phyloP scores from a whole-genome alignment of 2,888 invertebrate species.

The Tiliacea citrago region DNA sequence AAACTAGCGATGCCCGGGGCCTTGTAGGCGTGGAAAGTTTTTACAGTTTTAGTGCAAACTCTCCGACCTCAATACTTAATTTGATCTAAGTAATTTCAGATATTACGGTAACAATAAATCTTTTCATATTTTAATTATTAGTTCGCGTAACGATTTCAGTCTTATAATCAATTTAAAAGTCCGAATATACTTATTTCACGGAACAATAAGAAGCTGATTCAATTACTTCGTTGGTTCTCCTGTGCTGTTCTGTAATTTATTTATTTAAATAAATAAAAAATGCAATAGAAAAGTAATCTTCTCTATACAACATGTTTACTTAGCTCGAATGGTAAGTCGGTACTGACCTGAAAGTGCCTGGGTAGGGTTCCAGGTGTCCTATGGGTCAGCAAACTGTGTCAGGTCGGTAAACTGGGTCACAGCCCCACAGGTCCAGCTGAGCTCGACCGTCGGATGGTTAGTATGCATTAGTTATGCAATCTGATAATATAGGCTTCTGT shows the following conservation, averaged over 20 bases:
- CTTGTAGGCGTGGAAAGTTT: constrained; percentile 24
- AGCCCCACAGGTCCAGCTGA: constrained; percentile 46
- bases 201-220: not conserved
- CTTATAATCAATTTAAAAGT: not conserved
- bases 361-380: constrained; percentile 65
- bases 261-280: not conserved
- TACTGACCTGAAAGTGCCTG: constrained; percentile 55
- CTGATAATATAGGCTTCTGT: not conserved
- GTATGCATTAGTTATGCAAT: constrained; percentile 41
- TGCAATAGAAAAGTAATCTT: constrained; percentile 24
- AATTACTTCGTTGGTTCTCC: constrained; percentile 18
- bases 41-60: constrained; percentile 16
- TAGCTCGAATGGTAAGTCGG: constrained; percentile 26
- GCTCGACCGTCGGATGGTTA: constrained; percentile 24
- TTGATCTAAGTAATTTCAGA: constrained; percentile 13
- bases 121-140: not conserved
- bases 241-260: no score
- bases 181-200: not conserved
- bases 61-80: constrained; percentile 8
- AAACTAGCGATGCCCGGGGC: constrained; percentile 3
- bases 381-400: constrained; percentile 70
- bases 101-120: not conserved
- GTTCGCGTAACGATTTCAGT: not conserved
- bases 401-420: constrained; percentile 73
- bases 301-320: constrained; percentile 17